Evolutionary conservation across 2,888 invertebrate species (phyloP).

Genomic region (Drosophila pseudotalamancana): DNA sequence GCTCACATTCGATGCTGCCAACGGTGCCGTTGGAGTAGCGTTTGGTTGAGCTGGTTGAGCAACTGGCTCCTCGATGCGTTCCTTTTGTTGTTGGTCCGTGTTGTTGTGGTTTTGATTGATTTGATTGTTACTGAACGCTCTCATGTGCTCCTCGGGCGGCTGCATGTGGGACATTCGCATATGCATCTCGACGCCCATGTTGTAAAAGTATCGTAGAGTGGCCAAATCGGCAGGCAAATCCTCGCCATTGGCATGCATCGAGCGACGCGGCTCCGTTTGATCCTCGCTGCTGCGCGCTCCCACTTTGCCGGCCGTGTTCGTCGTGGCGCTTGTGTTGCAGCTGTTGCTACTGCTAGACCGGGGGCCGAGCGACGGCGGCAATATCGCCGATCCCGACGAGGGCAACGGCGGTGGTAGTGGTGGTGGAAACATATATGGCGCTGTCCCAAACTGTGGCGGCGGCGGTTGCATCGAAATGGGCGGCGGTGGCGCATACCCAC

Average conservation of each 20-base stretch:
- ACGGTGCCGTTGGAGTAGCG: conserved; percentile 39
- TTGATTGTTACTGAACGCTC: neutral
- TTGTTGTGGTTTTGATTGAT: conserved; percentile 22
- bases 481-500: conserved; percentile 35
- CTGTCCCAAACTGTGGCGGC: conserved; percentile 12
- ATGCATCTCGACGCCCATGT: conserved; percentile 86
- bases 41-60: neutral
- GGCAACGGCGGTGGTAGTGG: conserved; percentile 9
- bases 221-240: conserved; percentile 85
- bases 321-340: neutral
- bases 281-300: neutral
- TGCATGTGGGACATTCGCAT: conserved; percentile 26
- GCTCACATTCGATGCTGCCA: conserved; percentile 4
- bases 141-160: conserved; percentile 17
- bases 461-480: conserved; percentile 4
- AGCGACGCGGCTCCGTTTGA: conserved; percentile 66
- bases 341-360: neutral
- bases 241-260: conserved; percentile 67
- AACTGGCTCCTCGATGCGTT: conserved; percentile 6
- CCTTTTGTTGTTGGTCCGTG: conserved; percentile 44
- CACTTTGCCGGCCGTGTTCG: neutral
- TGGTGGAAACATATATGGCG: conserved; percentile 31
- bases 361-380: neutral
- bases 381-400: conserved; percentile 1
- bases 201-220: conserved; percentile 88